Conservation (phyloP, 2,888 invertebrate species). For the Lucinisca nassula region DNA sequence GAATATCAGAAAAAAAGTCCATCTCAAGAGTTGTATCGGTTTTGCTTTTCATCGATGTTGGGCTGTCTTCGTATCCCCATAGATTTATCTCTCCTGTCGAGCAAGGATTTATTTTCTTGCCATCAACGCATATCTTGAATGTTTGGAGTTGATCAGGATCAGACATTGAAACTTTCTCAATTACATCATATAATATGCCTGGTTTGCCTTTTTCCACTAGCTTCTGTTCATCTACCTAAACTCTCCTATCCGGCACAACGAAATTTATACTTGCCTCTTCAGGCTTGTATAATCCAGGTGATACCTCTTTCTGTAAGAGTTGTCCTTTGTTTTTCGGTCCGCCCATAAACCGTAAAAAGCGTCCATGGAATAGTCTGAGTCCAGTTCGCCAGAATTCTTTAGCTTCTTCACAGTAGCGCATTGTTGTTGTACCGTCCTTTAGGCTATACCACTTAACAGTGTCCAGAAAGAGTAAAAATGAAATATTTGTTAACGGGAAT, state of each 20-base stretch:
- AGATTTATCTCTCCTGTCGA: conserved; percentile 49
- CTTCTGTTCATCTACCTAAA: conserved; percentile 20
- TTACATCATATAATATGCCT: conserved; percentile 26
- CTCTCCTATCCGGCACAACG: conserved; percentile 43
- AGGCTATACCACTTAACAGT: neutral
- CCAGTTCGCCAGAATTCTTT: neutral
- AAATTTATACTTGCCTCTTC: conserved; percentile 39
- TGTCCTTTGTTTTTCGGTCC: conserved; percentile 26
- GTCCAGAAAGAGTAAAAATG: neutral
- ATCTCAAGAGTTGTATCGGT: neutral
- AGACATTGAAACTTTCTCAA: conserved; percentile 19
- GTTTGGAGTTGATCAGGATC: conserved; percentile 29
- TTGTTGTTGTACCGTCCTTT: neutral
- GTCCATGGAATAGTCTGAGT: neutral
- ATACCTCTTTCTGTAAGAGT: neutral
- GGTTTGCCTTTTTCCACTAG: neutral
- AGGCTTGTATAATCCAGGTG: neutral
- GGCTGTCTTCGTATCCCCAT: conserved; percentile 51
- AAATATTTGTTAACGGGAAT: neutral
- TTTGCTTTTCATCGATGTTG: conserved; percentile 30
- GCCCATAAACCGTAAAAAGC: neutral
- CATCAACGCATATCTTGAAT: conserved; percentile 59
- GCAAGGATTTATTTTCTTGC: conserved; percentile 54
- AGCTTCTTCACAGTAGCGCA: neutral
- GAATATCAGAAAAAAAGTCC: neutral